These are phyloP conservation scores for Planiliza haematocheilus DNA, from an alignment of 2,113 vertebrate species.

Conservation along the genomic window DNA sequence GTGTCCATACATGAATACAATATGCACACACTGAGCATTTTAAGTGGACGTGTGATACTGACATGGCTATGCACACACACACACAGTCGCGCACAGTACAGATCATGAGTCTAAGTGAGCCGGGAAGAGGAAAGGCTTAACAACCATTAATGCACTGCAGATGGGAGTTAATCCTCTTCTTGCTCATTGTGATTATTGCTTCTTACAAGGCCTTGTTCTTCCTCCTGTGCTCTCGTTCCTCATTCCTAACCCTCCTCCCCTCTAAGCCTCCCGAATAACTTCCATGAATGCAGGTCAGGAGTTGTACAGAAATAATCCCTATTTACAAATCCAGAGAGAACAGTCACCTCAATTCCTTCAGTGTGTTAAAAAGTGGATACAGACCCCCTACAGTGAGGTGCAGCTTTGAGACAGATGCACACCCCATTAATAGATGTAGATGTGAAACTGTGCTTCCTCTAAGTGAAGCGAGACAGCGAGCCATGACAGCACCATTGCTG, in stretches of 20 bases:
- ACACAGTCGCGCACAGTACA: neutral
- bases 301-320: constrained; percentile 50
- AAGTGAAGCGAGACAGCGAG: neutral
- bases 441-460: constrained; percentile 37
- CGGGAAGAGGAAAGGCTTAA: constrained; percentile 61
- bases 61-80: constrained; percentile 3
- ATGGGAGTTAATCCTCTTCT: constrained; percentile 75
- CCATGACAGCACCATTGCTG: constrained; percentile 24
- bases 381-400: constrained; percentile 44
- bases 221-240: constrained; percentile 31
- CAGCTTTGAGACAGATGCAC: constrained; percentile 48
- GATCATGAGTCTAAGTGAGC: constrained; percentile 21
- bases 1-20: constrained; percentile 25
- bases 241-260: constrained; percentile 19
- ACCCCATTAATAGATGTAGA: constrained; percentile 31
- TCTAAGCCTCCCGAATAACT: constrained; percentile 70
- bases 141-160: constrained; percentile 72
- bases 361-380: constrained; percentile 59
- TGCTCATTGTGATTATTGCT: constrained; percentile 71
- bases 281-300: constrained; percentile 75
- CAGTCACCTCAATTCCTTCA: constrained; percentile 61
- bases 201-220: constrained; percentile 57
- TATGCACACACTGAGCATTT: constrained; percentile 5
- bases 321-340: constrained; percentile 64
- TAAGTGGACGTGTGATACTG: constrained; percentile 24